Conservation (phyloP, 2,888 invertebrate genomes). For the Syritta pipiens region DNA sequence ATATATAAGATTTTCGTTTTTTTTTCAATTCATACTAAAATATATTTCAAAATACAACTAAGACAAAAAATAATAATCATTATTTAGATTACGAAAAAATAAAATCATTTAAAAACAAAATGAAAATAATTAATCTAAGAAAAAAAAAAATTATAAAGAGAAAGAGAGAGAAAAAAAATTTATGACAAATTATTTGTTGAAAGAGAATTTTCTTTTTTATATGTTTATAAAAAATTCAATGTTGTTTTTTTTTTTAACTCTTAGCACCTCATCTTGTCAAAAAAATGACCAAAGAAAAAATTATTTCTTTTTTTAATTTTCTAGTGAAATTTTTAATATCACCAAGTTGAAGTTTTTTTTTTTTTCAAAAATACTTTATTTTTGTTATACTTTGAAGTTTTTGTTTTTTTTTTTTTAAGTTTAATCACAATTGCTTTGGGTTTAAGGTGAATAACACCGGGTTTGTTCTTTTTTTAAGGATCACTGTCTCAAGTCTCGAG, state of each 20-base stretch:
- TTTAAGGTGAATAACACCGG: constrained; percentile 68
- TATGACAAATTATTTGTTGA: constrained; percentile 27
- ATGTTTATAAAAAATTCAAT: constrained; percentile 27
- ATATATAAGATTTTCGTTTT: neutral
- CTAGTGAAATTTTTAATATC: constrained; percentile 66
- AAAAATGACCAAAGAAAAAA: constrained; percentile 55
- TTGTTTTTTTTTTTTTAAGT: constrained; percentile 46
- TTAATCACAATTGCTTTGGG: constrained; percentile 69
- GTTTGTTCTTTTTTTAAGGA: constrained; percentile 6
- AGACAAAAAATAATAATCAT: constrained; percentile 19
- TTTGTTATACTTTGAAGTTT: constrained; percentile 30
- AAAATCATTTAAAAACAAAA: constrained; percentile 36
- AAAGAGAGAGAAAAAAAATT: constrained; percentile 27
- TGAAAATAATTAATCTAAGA: constrained; percentile 63
- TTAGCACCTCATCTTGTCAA: constrained; percentile 65
- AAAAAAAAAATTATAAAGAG: no score
- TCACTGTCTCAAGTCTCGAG: neutral
- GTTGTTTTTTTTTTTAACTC: constrained; percentile 7
- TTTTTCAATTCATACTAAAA: constrained; percentile 55
- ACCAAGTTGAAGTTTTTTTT: constrained; percentile 35
- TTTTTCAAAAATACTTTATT: constrained; percentile 56
- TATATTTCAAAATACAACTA: constrained; percentile 33
- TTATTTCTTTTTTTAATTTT: constrained; percentile 15
- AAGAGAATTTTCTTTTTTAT: neutral
- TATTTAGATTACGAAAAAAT: constrained; percentile 1